Percentiles rank a stretch among this genome's conserved stretches.
Evolutionary conservation across 2,113 vertebrate genomes (phyloP).

Genomic region (Centropus bengalensis): DNA sequence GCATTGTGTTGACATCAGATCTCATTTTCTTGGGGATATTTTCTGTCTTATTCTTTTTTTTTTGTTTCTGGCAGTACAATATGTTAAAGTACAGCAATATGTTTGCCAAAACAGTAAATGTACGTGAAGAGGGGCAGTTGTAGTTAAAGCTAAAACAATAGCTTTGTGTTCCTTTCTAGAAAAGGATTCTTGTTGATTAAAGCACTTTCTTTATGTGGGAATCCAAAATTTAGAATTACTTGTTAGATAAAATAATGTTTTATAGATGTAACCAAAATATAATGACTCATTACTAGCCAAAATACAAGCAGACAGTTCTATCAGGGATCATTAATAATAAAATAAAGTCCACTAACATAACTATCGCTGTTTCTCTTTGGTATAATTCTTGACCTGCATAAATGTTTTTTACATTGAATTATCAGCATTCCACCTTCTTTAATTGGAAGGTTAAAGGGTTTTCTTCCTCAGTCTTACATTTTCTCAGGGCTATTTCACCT

Average conservation of each 20-base stretch:
- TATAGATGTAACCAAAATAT: not conserved
- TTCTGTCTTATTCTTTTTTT: not conserved
- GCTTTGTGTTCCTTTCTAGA: not conserved
- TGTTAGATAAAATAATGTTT: not conserved
- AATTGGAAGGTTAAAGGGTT: accelerated
- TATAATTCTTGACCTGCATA: not conserved
- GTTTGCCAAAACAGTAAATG: not conserved
- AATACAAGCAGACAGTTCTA: not conserved
- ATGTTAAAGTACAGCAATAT: not conserved
- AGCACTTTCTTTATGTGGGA: not conserved
- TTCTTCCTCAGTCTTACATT: not conserved
- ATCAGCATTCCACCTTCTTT: not conserved
- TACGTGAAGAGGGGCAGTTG: accelerated
- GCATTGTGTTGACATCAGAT: not conserved
- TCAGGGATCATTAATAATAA: not conserved
- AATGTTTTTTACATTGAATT: not conserved
- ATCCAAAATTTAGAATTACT: not conserved
- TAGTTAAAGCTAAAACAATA: not conserved
- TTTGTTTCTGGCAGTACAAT: not conserved
- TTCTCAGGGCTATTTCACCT: not conserved
- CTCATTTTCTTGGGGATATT: not conserved
- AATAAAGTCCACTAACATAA: not conserved
- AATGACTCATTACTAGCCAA: not conserved
- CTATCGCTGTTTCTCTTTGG: not conserved
- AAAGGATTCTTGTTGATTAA: not conserved